Conservation (phyloP, 1,140 invertebrate species). For the Dreissena rostriformis region DNA sequence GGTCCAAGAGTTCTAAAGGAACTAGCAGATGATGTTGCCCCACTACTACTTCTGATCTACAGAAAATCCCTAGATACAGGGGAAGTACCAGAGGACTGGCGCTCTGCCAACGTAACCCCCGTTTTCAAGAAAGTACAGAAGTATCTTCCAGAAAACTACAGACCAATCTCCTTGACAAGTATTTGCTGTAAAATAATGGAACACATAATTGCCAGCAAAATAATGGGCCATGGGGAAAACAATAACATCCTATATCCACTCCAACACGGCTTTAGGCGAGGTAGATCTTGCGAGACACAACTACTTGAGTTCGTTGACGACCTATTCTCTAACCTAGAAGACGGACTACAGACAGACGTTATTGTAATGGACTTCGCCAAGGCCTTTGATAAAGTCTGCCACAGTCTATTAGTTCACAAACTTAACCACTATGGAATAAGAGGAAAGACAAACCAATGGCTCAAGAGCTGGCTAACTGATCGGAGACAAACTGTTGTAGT, state of each 20-base stretch:
- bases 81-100: slow-evolving; percentile 41
- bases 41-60: slow-evolving; percentile 36
- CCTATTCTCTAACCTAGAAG: too few species aligned
- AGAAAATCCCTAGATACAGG: slow-evolving; percentile 29
- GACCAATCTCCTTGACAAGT: slow-evolving; percentile 30
- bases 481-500: neutral
- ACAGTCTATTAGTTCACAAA: neutral
- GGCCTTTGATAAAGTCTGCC: slow-evolving; percentile 23
- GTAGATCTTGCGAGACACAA: too few species aligned
- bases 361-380: too few species aligned
- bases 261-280: too few species aligned
- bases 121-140: slow-evolving; percentile 40
- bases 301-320: too few species aligned
- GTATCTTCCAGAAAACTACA: slow-evolving; percentile 32
- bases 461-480: neutral
- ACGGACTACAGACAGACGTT: too few species aligned
- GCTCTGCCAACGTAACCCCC: slow-evolving; percentile 18
- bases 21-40: slow-evolving; percentile 38
- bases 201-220: slow-evolving; percentile 27
- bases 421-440: too few species aligned
- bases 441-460: neutral
- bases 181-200: slow-evolving; percentile 39
- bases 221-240: slow-evolving; percentile 24
- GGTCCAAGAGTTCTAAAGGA: slow-evolving; percentile 4
- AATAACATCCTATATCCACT: neutral